Base-by-base conservation (phyloP, 2,113 vertebrate species). In the Pardalotus punctatus region DNA sequence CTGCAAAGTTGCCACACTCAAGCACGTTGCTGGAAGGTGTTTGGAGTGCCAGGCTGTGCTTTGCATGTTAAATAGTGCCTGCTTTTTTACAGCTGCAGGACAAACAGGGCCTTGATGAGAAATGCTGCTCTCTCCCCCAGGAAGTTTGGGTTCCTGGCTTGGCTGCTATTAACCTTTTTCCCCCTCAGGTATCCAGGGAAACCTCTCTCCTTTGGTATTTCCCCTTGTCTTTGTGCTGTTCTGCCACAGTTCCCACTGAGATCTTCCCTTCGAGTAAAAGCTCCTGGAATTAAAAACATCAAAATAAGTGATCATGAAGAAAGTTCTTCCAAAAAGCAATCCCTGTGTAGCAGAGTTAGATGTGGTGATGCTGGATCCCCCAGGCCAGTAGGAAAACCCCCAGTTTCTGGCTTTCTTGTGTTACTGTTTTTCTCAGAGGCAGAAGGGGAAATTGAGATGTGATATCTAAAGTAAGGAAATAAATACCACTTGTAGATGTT, bases 51-150 rank as follows among this genome's bases (percentile, higher is more conserved):
- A 81, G 83, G 84, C 77, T 74, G 43, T 76, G 81, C 77, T 88
- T 79, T 95, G 95, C 94, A 95, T 96, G n/a, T 67, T 96, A 96
- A 95, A 29, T 43, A 14, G 56, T 66, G 43, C 72, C 88, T 60
- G 73, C 57, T 78, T 95, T 93, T 95, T 86, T 64, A 21, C 25
- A 91, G 91, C 94, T 95, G 56, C 73, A 86, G 88, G 86, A 95
- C 67, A 94, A 94, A 64, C 56, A 38, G 62, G 29, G n/a, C 29
- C 60, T 81, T 53, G 35, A 4, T 42, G 36, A 45, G 24, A 72
- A 93, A 53, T 61, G 53, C 85, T 60, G 40, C 33, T 66, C 60
- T 58, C 33, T 78, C 20, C 65, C 40, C 65, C 45, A 48, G 47
- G 64, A 87, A 57, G 15, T 78, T 92, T 76, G n/a, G 22, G 83